Percentiles rank a stretch among this genome's conserved stretches.
Evolutionary conservation across 1,140 invertebrate species (phyloP).

Genomic region (Colletes gigas): DNA sequence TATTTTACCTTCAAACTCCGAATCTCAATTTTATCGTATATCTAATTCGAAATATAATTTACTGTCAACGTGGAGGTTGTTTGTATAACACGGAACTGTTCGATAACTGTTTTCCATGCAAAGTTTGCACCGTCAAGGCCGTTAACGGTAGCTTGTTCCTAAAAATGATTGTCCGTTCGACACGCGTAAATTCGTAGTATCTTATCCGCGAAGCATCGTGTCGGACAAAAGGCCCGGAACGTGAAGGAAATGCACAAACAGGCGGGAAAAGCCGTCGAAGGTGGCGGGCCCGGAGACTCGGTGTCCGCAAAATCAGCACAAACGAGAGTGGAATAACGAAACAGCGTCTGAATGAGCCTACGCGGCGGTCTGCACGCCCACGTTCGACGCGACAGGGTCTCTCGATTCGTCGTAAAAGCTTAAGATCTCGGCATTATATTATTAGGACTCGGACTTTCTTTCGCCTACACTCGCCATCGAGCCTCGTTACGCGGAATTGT

Average conservation of each 20-base stretch:
- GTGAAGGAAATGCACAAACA: constrained; percentile 35
- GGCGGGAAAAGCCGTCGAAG: constrained; percentile 24
- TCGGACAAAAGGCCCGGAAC: constrained; percentile 29
- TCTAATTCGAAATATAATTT: too few relatives aligned
- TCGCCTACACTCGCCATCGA: too few relatives aligned
- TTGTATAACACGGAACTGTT: background rate
- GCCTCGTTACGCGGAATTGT: too few relatives aligned
- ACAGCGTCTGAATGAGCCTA: constrained; percentile 68
- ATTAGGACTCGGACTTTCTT: background rate
- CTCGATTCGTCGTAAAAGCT: constrained; percentile 5
- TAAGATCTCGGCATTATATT: background rate
- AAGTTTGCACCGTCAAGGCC: background rate
- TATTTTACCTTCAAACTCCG: too few relatives aligned
- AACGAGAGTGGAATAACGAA: constrained; percentile 58
- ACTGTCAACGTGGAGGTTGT: too few relatives aligned
- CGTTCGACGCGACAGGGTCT: constrained; percentile 20
- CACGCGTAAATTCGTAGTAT: constrained; percentile 26
- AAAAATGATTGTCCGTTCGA: constrained; percentile 28
- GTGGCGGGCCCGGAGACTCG: constrained; percentile 7
- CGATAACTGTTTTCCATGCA: background rate
- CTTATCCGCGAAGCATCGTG: constrained; percentile 38
- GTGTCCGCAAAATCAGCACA: constrained; percentile 37
- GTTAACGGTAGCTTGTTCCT: constrained; percentile 30
- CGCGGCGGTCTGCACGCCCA: constrained; percentile 57
- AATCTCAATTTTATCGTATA: too few relatives aligned